phyloP scores from a whole-genome alignment of 2,888 invertebrate genomes.

The Opisthograptis luteolata region DNA sequence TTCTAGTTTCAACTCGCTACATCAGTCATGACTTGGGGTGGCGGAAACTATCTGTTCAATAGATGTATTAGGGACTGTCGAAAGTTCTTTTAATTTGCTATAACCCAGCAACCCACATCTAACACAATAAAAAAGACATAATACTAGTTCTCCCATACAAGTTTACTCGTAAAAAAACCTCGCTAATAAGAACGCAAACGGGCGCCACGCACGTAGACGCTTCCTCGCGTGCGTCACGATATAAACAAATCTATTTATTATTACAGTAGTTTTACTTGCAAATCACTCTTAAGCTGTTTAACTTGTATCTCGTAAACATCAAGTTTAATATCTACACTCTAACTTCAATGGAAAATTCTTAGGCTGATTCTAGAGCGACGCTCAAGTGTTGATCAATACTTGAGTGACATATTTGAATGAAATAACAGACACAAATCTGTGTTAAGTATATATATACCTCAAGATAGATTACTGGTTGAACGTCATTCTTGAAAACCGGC shows the following conservation, averaged over 20 bases:
- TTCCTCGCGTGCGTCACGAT: conserved; percentile 49
- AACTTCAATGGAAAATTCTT: conserved; percentile 5
- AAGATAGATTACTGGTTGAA: too few relatives aligned
- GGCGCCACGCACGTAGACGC: conserved; percentile 24
- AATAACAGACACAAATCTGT: too few relatives aligned
- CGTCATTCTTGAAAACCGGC: too few relatives aligned
- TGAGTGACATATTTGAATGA: too few relatives aligned
- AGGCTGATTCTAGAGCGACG: too few relatives aligned
- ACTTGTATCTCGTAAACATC: conserved; percentile 23
- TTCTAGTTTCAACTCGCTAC: too few relatives aligned
- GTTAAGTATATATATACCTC: too few relatives aligned
- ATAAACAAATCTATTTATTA: conserved; percentile 47
- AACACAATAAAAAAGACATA: conserved; percentile 15
- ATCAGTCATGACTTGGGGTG: not conserved
- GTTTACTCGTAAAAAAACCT: conserved; percentile 35
- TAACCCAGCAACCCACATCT: conserved; percentile 4
- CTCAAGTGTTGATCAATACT: too few relatives aligned
- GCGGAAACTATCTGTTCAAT: not conserved
- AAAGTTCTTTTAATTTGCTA: conserved; percentile 15
- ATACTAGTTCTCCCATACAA: conserved; percentile 25
- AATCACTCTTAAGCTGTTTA: conserved; percentile 34
- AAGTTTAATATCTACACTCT: conserved; percentile 19
- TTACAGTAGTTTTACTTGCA: conserved; percentile 43
- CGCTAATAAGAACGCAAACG: conserved; percentile 20
- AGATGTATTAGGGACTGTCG: not conserved